These are phyloP conservation scores for Anagrus nilaparvatae DNA, from an alignment of 1,140 invertebrate species.

Conservation along the genomic window DNA sequence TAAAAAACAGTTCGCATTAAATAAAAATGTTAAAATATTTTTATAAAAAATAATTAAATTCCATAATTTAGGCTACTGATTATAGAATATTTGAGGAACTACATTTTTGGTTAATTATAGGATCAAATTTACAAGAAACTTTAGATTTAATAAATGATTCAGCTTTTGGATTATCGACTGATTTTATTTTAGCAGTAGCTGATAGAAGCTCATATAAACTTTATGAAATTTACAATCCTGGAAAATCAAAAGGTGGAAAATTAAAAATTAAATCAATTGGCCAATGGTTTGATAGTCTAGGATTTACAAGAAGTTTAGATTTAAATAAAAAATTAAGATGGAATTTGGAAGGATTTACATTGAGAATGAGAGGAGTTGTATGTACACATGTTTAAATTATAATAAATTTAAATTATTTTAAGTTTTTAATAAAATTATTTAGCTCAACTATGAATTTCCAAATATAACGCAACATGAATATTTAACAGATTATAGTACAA, in stretches of 20 bases:
- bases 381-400: too few relatives aligned
- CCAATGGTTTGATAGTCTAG: constrained; percentile 4
- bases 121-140: constrained; percentile 7
- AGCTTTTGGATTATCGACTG: constrained; percentile 12
- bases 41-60: background rate
- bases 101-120: constrained; percentile 12
- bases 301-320: background rate
- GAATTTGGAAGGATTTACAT: constrained; percentile 9
- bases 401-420: too few relatives aligned
- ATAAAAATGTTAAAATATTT: too few relatives aligned
- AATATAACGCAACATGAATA: too few relatives aligned
- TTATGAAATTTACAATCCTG: constrained; percentile 15
- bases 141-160: constrained; percentile 10
- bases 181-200: constrained; percentile 12
- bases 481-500: too few relatives aligned
- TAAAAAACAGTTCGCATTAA: too few relatives aligned
- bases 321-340: constrained; percentile 6
- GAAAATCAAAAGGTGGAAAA: constrained; percentile 10
- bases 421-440: too few relatives aligned
- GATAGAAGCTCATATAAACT: background rate
- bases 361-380: constrained; percentile 9
- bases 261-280: constrained; percentile 7
- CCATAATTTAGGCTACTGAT: constrained; percentile 7
- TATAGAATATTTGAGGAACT: constrained; percentile 11
- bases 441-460: too few relatives aligned